phyloP scores from a whole-genome alignment of 1,140 invertebrate genomes.

The Lepidostoma basale region DNA sequence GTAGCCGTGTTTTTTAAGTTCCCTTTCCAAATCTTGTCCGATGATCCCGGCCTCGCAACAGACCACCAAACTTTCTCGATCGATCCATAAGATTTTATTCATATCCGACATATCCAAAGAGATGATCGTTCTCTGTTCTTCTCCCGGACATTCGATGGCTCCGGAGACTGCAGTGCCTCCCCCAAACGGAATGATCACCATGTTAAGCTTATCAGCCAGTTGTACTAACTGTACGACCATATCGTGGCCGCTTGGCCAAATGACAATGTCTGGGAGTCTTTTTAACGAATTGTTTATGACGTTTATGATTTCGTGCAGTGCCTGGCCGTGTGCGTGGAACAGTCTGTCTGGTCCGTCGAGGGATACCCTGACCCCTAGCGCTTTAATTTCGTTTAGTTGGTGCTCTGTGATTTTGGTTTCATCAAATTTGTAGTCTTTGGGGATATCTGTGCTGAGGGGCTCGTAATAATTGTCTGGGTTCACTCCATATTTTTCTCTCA shows the following conservation, averaged over 20 bases:
- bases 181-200: constrained; percentile 95
- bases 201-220: constrained; percentile 54
- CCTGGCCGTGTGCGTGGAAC: constrained; percentile 93
- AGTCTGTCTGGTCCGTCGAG: constrained; percentile 82
- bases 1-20: constrained; percentile 71
- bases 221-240: constrained; percentile 66
- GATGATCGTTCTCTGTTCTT: constrained; percentile 85
- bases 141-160: constrained; percentile 81
- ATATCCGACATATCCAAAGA: constrained; percentile 94
- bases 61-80: constrained; percentile 75
- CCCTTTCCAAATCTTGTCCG: constrained; percentile 90
- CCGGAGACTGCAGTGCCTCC: constrained; percentile 96
- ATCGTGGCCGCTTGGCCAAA: constrained; percentile 68
- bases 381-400: constrained; percentile 57
- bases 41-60: constrained; percentile 90
- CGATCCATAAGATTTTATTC: constrained; percentile 94
- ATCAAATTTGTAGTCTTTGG: constrained; percentile 6
- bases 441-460: background rate
- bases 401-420: background rate
- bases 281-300: constrained; percentile 74
- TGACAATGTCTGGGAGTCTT: constrained; percentile 72
- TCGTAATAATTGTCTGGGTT: background rate
- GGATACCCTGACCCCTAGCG: constrained; percentile 73
- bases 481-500: constrained; percentile 4
- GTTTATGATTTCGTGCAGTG: constrained; percentile 86